Base-by-base conservation (phyloP, 2,113 vertebrate species). In the Leucosticte australis region DNA sequence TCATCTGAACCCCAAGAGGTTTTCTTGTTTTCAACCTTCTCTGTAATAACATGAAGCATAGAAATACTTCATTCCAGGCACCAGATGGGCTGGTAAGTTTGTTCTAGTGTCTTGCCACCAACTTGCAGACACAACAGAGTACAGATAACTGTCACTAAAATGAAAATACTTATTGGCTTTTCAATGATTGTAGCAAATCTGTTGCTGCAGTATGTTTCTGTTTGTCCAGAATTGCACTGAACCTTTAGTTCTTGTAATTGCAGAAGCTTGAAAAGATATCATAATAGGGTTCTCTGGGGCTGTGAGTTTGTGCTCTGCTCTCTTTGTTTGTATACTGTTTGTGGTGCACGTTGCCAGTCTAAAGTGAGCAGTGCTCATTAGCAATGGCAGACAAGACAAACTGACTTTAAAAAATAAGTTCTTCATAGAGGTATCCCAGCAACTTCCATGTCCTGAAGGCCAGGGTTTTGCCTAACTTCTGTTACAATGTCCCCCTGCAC, bases 81-180 rank as follows among this genome's bases (percentile, higher is more conserved):
- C 71, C 93, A 97, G 92, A 96, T 93, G 94, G 93, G 39, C 85
- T 93, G 82, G 52, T 86, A 86, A 94, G 75, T 96, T 96, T 95
- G 71, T 90, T 96, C 95, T 90, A 88, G 75, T 96, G 87, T 92
- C 95, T 94, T 94, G 68, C 85, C 85, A 96, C 82, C 92, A 94
- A 79, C 79, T 94, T 95, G 90, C 79, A 92, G 94, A 96, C 87
- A 88, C 85, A 96, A 95, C 92, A 93, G 93, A 91, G 75, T 95
- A 90, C 71, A 92, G 87, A 94, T 77, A 95, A 86, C 82, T 96
- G 92, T 83, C 87, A 88, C 78, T 88, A 75, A 96, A 96, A 75
- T 79, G 87, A 92, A 96, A 95, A 96, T 86, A 94, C 78, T 74
- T 83, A 80, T 13, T 95, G 90, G 85, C 85, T 95, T 95, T 94